phyloP scores from a whole-genome alignment of 2,888 invertebrate species.

The Acrobasis consociella region DNA sequence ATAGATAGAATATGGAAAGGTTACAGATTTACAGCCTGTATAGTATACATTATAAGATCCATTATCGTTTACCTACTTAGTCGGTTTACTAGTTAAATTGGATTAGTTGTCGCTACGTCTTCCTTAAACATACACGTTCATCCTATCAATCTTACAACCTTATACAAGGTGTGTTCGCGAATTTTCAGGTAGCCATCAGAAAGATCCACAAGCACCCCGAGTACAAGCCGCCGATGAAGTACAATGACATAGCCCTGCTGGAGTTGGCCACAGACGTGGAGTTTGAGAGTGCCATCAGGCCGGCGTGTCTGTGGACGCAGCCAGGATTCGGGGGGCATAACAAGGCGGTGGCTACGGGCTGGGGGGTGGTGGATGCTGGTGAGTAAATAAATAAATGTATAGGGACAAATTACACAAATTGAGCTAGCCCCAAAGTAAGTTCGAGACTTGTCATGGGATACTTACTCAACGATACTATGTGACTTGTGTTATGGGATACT shows the following conservation, averaged over 20 bases:
- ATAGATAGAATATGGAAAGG: too few species aligned
- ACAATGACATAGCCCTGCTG: conserved; percentile 86
- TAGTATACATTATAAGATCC: too few species aligned
- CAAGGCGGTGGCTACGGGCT: conserved; percentile 85
- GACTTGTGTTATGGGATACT: background rate
- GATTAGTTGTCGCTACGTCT: too few species aligned
- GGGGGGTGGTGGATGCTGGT: conserved; percentile 81
- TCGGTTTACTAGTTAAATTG: too few species aligned
- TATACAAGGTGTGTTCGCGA: background rate
- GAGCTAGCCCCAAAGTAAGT: too few species aligned
- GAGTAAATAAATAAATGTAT: conserved; percentile 23
- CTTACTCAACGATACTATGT: background rate
- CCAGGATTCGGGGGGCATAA: conserved; percentile 47
- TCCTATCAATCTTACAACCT: too few species aligned
- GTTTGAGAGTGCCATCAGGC: conserved; percentile 80
- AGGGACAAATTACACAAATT: background rate
- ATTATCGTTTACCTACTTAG: too few species aligned
- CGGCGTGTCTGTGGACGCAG: conserved; percentile 84
- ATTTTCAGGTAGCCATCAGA: conserved; percentile 63
- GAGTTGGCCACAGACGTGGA: conserved; percentile 70
- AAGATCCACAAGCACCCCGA: conserved; percentile 77
- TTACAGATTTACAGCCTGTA: too few species aligned
- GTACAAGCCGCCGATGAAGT: conserved; percentile 78
- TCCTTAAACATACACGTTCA: too few species aligned
- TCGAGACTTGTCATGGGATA: background rate